Base-by-base conservation (phyloP, 2,113 vertebrate genomes). In the Tonatia bakeri region DNA sequence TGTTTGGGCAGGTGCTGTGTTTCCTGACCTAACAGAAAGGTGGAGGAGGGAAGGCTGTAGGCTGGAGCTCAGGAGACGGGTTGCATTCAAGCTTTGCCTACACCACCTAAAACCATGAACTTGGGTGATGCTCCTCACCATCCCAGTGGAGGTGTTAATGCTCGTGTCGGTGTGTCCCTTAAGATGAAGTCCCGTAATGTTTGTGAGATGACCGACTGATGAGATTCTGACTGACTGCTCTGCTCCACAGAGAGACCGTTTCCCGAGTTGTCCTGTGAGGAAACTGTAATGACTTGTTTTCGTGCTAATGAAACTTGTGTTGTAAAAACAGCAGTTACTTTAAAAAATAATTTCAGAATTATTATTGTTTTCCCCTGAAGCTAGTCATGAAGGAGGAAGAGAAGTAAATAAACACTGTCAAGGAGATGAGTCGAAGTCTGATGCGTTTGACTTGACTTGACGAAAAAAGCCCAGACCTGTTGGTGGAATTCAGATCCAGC, bases 1-100 rank as follows among this genome's bases (percentile, higher is more conserved):
- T 12, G 19, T 38, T 45, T 77, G 28, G 56, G 28, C 40, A 81
- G 59, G 67, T 20, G 26, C 33, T 22, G 22, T 7, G 31, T 31
- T 28, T 2, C 75, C 76, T 70, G 59, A 65, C 26, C 33, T 22
- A 13, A 28, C 24, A 36, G 81, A 38, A 26, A 0, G 7, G 45
- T 4, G 9, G 36, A 33, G 26, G 11, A 1, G 11, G 76, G 45
- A 65, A 45, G 50, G 7, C 15, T 31, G 38, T 26, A 15, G 40
- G 8, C 56, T 33, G 16, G 5, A 13, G 2, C 16, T 38, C 50
- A 10, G 19, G 40, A 20, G n/a, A 24, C 6, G 31, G 64, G 67
- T 0, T 10, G 5, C 16, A 7, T n/a, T 36, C 12, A 12, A 43
- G 7, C 1, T 3, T 19, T 0, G 8, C 17, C 16, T 81, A 2